Evolutionary conservation across 2,888 invertebrate species (phyloP).

Genomic region (Cephonodes hylas): DNA sequence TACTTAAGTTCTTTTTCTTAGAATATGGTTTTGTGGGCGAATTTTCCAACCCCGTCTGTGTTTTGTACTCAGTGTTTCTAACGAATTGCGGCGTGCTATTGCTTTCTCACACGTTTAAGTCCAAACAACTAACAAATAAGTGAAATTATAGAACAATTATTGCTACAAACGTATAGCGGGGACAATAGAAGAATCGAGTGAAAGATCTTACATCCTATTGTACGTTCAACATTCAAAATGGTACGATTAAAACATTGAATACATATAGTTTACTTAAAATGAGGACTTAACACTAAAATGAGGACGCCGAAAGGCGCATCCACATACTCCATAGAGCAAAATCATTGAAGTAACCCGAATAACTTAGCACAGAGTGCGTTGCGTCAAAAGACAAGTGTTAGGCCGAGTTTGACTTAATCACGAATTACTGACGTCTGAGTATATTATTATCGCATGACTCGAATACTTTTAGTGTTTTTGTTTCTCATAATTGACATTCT

Average conservation of each 20-base stretch:
- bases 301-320: neutral
- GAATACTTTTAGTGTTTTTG: too few relatives aligned
- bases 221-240: neutral
- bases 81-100: neutral
- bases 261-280: neutral
- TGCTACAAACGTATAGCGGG: neutral
- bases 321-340: neutral
- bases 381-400: constrained; percentile 2
- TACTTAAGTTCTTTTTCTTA: constrained; percentile 8
- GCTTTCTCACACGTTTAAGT: neutral
- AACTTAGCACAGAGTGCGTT: neutral
- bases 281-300: too few relatives aligned
- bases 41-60: neutral
- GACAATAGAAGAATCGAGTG: neutral
- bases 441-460: too few relatives aligned
- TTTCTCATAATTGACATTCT: too few relatives aligned
- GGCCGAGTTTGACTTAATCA: neutral
- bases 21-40: neutral
- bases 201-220: neutral
- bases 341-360: neutral
- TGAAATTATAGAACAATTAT: neutral
- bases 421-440: neutral
- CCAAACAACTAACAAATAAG: neutral
- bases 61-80: neutral
- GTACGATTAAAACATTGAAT: neutral